Evolutionary conservation across 2,797 vertebrate genomes (phyloP).

Genomic region (Micrastur ruficollis): DNA sequence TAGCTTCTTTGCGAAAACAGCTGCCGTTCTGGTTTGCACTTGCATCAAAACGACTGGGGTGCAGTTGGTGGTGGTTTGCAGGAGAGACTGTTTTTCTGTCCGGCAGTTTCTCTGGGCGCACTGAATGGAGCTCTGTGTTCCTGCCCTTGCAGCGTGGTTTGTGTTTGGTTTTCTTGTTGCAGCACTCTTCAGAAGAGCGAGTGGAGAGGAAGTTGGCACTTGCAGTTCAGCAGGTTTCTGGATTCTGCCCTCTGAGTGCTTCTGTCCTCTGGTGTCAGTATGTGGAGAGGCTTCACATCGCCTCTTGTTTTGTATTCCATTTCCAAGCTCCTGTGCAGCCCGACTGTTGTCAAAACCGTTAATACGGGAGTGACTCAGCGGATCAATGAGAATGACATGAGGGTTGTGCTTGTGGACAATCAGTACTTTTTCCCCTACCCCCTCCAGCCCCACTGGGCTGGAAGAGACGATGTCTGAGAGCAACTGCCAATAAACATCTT

Average conservation of each 20-base stretch:
- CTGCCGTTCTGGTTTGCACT: background rate
- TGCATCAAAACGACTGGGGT: background rate
- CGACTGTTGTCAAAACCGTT: conserved; percentile 23
- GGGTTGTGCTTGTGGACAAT: conserved; percentile 6
- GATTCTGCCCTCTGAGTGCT: background rate
- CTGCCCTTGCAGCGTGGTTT: background rate
- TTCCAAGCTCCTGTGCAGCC: conserved; percentile 25
- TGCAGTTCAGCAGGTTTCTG: conserved; percentile 16
- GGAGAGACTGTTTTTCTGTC: background rate
- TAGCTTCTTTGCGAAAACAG: background rate
- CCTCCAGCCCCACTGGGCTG: background rate
- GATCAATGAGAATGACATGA: conserved; percentile 52
- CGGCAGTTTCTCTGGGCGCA: background rate
- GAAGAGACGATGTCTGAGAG: background rate
- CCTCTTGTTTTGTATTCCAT: background rate
- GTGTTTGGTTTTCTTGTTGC: background rate
- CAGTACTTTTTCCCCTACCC: background rate
- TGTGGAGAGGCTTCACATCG: background rate
- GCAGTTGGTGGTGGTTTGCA: background rate
- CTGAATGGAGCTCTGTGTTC: background rate
- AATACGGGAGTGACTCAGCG: conserved; percentile 64
- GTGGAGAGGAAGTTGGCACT: background rate
- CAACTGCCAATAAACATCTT: conserved; percentile 35
- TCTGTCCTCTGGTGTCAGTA: background rate
- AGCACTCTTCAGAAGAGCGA: background rate